Base-by-base conservation (phyloP, 2,113 vertebrate species). In the Platycercus adscitus region DNA sequence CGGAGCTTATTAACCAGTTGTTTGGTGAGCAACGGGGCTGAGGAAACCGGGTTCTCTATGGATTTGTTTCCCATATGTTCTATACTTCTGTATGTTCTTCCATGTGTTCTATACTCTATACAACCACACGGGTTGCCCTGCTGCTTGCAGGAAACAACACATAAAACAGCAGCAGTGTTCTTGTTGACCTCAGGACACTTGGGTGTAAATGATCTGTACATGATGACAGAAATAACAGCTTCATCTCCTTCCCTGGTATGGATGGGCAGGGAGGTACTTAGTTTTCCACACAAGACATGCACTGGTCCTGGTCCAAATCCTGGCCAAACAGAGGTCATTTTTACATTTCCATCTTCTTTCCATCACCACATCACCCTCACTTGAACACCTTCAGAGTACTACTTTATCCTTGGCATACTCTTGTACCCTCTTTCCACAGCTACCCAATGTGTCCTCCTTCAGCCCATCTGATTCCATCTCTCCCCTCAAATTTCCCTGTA, bases 1-100 rank as follows among this genome's bases (percentile, higher is more conserved):
- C 47, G 71, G 79, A 90, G 70, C 37, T 92, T 96, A 89, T 94
- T 95, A 96, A 94, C 91, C 77, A 23, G 35, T 81, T 92, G 65
- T 75, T 84, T 3, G 17, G 44, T 61, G 69, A 95, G 70, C 47
- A 63, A 4, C 0, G 4, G 24, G 33, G 53, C 47, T 2, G 3
- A 81, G 39, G 61, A 89, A 78, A 58, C 14, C 11, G 16, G 25
- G 3, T 78, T 90, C 53, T 75, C 55, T 60, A 8, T 0, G 3
- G 77, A 44, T 8, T 60, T 50, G 13, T 75, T 75, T 46, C 72
- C 69, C 65, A 1, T 41, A 16, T 44, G 9, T 72, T 69, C 31
- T 64, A 1, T 75, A 15, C 20, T 60, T 91, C 43, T 55, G 4
- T 55, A 33, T 55, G 18, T 33, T 55, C 53, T 55, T 55, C 73